phyloP scores from a whole-genome alignment of 2,113 vertebrate species.

The Pan paniscus region DNA sequence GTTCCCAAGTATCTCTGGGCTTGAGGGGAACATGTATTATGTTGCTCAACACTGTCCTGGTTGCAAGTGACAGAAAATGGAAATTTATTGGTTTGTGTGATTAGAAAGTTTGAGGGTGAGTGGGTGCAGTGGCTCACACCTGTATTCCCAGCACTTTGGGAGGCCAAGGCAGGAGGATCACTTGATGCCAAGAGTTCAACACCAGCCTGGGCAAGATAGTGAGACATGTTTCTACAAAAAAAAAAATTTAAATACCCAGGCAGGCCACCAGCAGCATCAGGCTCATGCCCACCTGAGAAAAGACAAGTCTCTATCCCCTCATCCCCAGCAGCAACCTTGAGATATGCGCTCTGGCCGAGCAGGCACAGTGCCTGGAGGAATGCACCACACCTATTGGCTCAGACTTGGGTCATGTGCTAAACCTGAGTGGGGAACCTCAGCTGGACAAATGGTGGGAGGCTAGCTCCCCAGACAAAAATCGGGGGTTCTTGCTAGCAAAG shows the following conservation, averaged over 20 bases:
- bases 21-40: not conserved
- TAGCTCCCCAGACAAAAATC: not conserved
- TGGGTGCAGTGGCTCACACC: not conserved
- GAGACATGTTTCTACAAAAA: too few relatives aligned
- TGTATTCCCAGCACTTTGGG: too few relatives aligned
- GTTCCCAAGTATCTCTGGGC: not conserved
- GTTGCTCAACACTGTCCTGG: not conserved
- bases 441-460: not conserved
- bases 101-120: not conserved
- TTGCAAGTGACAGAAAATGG: not conserved
- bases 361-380: not conserved
- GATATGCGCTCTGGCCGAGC: not conserved
- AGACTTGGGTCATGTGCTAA: not conserved
- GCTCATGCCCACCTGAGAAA: not conserved
- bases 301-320: not conserved
- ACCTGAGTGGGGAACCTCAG: not conserved
- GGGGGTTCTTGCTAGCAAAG: not conserved
- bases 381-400: not conserved
- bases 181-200: too few relatives aligned
- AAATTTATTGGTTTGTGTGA: not conserved
- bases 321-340: not conserved
- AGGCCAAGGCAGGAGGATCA: too few relatives aligned
- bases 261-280: not conserved
- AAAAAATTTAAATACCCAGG: too few relatives aligned
- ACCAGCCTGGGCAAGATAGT: too few relatives aligned